Evolutionary conservation across 1,140 invertebrate genomes (phyloP).

Genomic region (Aporrectodea caliginosa): DNA sequence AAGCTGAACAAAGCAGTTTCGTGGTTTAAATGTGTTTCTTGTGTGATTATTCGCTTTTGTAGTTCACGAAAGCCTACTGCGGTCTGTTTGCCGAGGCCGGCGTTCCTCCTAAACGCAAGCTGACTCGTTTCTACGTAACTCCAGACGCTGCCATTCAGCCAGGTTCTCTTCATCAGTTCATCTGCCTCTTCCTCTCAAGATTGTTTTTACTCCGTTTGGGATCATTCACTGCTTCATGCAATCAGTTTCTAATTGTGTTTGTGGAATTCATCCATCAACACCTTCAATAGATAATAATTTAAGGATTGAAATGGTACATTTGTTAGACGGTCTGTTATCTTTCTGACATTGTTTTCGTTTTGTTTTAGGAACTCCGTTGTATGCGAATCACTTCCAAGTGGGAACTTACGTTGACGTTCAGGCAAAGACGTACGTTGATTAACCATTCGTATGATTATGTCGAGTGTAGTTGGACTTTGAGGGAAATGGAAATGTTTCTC

Average conservation of each 20-base stretch:
- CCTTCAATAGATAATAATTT: too few relatives aligned
- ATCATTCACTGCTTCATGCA: too few relatives aligned
- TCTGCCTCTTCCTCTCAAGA: too few relatives aligned
- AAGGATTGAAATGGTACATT: too few relatives aligned
- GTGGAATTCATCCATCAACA: too few relatives aligned
- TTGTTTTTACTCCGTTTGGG: too few relatives aligned
- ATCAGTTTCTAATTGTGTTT: too few relatives aligned
- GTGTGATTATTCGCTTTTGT: conserved; percentile 36
- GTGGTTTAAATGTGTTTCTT: too few relatives aligned
- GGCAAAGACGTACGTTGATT: conserved; percentile 86
- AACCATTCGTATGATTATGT: conserved; percentile 1
- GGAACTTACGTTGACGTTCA: conserved; percentile 86
- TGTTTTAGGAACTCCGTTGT: conserved; percentile 72
- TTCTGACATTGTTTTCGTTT: conserved; percentile 15
- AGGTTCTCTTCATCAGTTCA: too few relatives aligned
- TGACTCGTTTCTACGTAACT: conserved; percentile 80
- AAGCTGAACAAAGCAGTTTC: too few relatives aligned
- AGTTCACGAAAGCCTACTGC: conserved; percentile 83
- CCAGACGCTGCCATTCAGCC: conserved; percentile 80
- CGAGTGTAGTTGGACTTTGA: background rate
- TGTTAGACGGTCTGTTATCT: too few relatives aligned
- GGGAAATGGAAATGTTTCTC: background rate
- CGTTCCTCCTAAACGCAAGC: conserved; percentile 78
- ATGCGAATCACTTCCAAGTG: conserved; percentile 80
- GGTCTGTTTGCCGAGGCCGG: conserved; percentile 79